Evolutionary conservation across 1,140 invertebrate genomes (phyloP), one percentile per base, ranked within the genome.

Genomic region (Drosophila sp.): DNA sequence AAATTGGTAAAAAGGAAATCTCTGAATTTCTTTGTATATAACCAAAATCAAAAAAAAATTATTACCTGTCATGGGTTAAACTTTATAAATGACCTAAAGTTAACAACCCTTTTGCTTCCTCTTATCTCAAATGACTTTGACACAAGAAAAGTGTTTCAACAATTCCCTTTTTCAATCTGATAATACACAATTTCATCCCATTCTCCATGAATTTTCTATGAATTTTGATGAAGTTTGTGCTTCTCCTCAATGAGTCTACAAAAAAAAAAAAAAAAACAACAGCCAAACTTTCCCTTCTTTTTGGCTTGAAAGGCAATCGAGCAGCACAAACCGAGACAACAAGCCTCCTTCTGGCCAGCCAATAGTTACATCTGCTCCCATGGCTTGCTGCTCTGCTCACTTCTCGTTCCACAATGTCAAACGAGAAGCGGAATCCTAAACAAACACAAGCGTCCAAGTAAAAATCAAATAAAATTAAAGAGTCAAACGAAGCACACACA

Each of bases 381-480:
- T 38, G 64, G 73, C 56, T 58, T 2, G 60, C 56, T 50, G 3
- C 3, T 23, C 41, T 17, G 17, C 17, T 17, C 17, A 17, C 17
- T 17, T 0, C 17, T 17, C 17, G 17, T 0, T 17, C 17, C 17
- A 17, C n/a, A 25, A 64, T 50, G 38, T 33, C 38, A 41, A 60
- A 47, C 30, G 40, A 44, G n/a, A 60, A 62, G 38, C 23, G 41
- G 33, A 60, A 78, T 78, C 76, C 76, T 78, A 77, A 77, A 78
- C 69, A 78, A 78, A 78, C 76, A 78, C 76, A 79, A 79, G 64
- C 54, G 56, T 35, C 76, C 68, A 56, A 72, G 75, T 58, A 58
- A 78, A 79, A 79, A 78, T 78, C 75, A 79, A 79, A 79, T 78
- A 79, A 79, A 79, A 78, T 79, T 78, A 72, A 78, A 78, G 70